Evolutionary conservation across 2,113 vertebrate species (phyloP), one percentile per base, ranked within the genome.

Genomic region (Gymnobelideus leadbeateri): DNA sequence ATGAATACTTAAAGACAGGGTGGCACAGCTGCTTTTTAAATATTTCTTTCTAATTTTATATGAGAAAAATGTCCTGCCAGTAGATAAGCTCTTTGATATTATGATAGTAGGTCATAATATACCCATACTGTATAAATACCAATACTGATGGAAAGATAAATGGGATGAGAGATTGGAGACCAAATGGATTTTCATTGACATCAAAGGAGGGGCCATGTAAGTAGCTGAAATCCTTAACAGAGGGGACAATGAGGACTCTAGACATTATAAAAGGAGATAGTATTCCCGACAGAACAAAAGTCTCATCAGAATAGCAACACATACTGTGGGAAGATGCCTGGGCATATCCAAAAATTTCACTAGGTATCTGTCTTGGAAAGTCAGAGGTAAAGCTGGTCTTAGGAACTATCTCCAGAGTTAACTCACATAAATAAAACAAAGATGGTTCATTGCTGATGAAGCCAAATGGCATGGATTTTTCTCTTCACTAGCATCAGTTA

Each of bases 21-120:
- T 94, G 25, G 89, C 46, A 50, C 12, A 46, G 89, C 31, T 89
- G 21, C 50, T 92, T 52, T 84, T 89, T 93, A 43, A 8, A 43
- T 89, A 93, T 47, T 61, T 89, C 21, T 92, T 93, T 77, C 28
- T 96, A 57, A 94, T 92, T 95, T 91, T 92, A 92, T 50, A 37
- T 24, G 61, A 94, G 54, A 84, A 84, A 84, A 84, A n/a, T 43
- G 19, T 84, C 68, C n/a, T 84, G 6, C 68, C 68, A 43, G 68
- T 84, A 84, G 68, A 84, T 43, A 43, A 84, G 19, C 68, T 23
- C n/a, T 19, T 43, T 77, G 61, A 9, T 28, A 37, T 19, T 37
- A 47, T 25, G 23, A 19, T 14, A 92, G 68, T 84, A 91, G 37
- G 24, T 55, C 53, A n/a, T n/a, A n/a, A n/a, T n/a, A n/a, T n/a